Evolutionary conservation across 2,797 vertebrate genomes (phyloP).

Genomic region (Microctenopoma steveboyesi): DNA sequence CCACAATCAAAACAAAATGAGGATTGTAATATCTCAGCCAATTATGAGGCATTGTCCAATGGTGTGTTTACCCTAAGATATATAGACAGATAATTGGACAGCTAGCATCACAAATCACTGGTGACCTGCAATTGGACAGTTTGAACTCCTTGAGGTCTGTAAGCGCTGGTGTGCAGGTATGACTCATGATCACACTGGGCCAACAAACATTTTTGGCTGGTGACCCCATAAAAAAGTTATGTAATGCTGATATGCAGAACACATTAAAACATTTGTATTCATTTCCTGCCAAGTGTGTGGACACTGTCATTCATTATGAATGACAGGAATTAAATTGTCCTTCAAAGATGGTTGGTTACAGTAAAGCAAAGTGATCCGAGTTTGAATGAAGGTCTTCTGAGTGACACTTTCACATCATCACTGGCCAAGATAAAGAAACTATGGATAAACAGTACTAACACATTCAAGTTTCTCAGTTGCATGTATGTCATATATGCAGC

Average conservation of each 20-base stretch:
- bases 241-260: slow-evolving; percentile 28
- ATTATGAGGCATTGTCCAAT: slow-evolving; percentile 47
- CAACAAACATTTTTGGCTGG: slow-evolving; percentile 20
- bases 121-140: slow-evolving; percentile 22
- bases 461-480: neutral
- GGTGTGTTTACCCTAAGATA: slow-evolving; percentile 33
- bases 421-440: neutral
- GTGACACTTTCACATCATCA: neutral
- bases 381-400: neutral
- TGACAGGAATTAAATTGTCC: slow-evolving; percentile 19
- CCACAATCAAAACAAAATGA: slow-evolving; percentile 66
- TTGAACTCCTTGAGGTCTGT: neutral
- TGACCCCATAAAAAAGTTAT: slow-evolving; percentile 20
- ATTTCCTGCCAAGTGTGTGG: neutral
- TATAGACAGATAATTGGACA: slow-evolving; percentile 27
- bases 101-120: slow-evolving; percentile 24
- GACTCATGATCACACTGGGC: slow-evolving; percentile 5
- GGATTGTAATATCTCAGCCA: slow-evolving; percentile 42
- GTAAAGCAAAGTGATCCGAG: neutral
- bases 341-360: slow-evolving; percentile 6
- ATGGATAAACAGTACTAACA: neutral
- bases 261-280: slow-evolving; percentile 8
- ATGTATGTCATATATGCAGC: neutral
- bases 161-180: slow-evolving; percentile 31
- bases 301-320: slow-evolving; percentile 3